Conservation (phyloP, 1,140 invertebrate species). For the Drosophila prosaltans region DNA sequence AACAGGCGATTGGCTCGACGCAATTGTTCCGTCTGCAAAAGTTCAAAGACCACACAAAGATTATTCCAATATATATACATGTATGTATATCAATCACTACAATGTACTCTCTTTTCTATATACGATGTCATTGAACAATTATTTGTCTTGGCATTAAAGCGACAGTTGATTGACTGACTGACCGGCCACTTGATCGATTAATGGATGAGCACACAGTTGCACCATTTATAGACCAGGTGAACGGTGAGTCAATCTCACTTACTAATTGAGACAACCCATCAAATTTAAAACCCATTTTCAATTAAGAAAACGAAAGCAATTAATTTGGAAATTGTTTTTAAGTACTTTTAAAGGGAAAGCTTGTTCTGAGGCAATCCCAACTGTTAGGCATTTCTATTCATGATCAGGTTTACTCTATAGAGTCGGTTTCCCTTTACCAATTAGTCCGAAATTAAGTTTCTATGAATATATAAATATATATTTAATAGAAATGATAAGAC, state of each 20-base stretch:
- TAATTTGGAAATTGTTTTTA: no score
- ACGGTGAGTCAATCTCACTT: conserved; percentile 8
- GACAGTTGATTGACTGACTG: conserved; percentile 29
- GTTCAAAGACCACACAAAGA: neutral
- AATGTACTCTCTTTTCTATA: conserved; percentile 9
- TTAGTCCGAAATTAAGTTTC: no score
- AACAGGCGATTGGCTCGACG: conserved; percentile 93
- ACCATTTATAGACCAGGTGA: conserved; percentile 37
- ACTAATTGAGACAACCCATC: conserved; percentile 8
- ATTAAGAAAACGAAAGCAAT: no score
- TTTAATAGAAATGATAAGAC: no score
- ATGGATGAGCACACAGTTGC: conserved; percentile 21
- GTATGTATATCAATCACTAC: conserved; percentile 16
- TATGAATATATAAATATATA: no score
- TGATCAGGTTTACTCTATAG: no score
- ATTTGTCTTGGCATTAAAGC: conserved; percentile 50
- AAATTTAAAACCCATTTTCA: neutral
- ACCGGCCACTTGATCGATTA: neutral
- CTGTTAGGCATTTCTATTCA: no score
- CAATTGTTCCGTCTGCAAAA: conserved; percentile 93
- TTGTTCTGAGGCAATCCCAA: no score
- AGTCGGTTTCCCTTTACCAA: no score
- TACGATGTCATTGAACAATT: conserved; percentile 37
- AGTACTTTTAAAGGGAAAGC: no score
- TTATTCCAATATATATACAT: neutral